Evolutionary conservation across 2,888 invertebrate species (phyloP), one percentile per base, ranked within the genome.

Genomic region (Campoletis raptor): DNA sequence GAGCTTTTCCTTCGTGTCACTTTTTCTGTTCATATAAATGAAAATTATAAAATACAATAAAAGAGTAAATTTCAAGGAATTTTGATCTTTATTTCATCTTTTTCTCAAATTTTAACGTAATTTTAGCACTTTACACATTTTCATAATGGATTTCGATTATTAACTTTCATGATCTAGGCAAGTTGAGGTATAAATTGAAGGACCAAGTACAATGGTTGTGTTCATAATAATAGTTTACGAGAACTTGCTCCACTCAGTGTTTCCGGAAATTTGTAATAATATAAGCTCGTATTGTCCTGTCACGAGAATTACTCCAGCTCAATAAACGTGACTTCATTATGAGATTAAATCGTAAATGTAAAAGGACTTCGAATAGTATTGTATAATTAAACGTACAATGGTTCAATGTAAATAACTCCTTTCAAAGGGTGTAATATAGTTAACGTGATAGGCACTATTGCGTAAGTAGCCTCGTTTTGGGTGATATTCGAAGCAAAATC

Each of bases 371-470:
- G 45, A 40, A 57, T 30, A 21, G 36, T 69, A 61, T 52, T 61
- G 37, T 61, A 37, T 18, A 57, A 64, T 48, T 30, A 40, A 15
- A 24, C 30, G 57, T 70, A 76, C 80, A 64, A 40, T 74, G 52
- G 61, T 54, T 70, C 45, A 81, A 45, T 72, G 77, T 66, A 81
- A 85, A 81, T 77, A 81, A 45, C 45, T 70, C 66, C 72, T 64
- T 81, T 77, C 72, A 36, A 74, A 77, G 76, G 64, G 66, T 70
- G 79, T 61, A 84, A 84, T 84, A 84, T 61, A 57, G 67, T 69
- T 57, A 67, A 74, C 54, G 72, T 45, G 70, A 83, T 54, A 48
- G 57, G 52, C 52, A n/a, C 52, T 52, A 52, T 52, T 52, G 24
- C 21, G n/a, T n/a, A n/a, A n/a, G n/a, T n/a, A n/a, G n/a, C n/a